phyloP scores from a whole-genome alignment of 2,888 invertebrate genomes.

The Tetropium fuscum region DNA sequence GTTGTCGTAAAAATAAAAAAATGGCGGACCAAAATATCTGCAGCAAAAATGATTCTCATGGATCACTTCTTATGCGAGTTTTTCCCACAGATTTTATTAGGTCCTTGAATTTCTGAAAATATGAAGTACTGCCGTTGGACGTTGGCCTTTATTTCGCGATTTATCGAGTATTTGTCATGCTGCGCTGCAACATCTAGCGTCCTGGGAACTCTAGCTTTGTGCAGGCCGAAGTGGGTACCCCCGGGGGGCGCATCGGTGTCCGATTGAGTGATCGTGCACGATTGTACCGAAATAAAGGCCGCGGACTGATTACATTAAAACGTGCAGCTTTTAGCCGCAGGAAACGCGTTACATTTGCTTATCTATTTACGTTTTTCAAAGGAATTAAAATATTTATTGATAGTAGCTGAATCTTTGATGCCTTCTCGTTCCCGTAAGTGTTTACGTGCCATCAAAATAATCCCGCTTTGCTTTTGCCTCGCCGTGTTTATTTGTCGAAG shows the following conservation, averaged over 20 bases:
- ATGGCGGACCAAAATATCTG: too few species aligned
- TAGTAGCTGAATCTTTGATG: constrained; percentile 58
- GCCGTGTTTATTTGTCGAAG: constrained; percentile 57
- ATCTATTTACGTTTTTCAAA: constrained; percentile 60
- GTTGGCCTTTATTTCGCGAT: constrained; percentile 42
- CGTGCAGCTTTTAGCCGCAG: constrained; percentile 42
- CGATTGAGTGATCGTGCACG: constrained; percentile 15
- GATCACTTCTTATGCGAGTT: not conserved
- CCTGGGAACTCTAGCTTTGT: constrained; percentile 43
- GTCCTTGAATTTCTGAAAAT: constrained; percentile 21
- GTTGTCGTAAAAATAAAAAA: too few species aligned
- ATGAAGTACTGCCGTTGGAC: constrained; percentile 30
- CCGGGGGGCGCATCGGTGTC: constrained; percentile 33
- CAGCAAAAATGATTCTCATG: too few species aligned
- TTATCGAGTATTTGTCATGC: constrained; percentile 44
- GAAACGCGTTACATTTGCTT: constrained; percentile 57
- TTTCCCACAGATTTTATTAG: constrained; percentile 27
- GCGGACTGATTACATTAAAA: constrained; percentile 22
- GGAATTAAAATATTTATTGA: constrained; percentile 62
- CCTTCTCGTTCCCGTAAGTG: constrained; percentile 58
- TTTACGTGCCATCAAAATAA: constrained; percentile 58
- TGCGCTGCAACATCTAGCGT: constrained; percentile 40
- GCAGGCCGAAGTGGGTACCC: constrained; percentile 35
- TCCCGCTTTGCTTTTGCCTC: constrained; percentile 52
- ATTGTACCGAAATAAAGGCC: constrained; percentile 21